Evolutionary conservation across 2,113 vertebrate species (phyloP).

Genomic region (Cercocebus atys): DNA sequence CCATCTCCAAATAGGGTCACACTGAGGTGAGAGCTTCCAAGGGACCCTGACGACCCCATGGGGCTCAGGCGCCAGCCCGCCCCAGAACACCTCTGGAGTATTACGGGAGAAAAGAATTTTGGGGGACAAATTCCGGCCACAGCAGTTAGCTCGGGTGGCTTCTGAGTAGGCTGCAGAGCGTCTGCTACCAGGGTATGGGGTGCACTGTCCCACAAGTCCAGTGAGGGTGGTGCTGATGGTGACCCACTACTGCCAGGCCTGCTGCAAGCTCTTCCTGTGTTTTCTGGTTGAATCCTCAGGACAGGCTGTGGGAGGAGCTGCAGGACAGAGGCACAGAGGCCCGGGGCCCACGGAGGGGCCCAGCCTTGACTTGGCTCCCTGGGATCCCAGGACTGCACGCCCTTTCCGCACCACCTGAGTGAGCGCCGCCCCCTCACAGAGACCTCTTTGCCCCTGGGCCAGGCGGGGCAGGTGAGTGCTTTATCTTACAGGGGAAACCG

Average conservation of each 20-base stretch:
- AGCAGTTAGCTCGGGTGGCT: not conserved
- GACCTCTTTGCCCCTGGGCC: not conserved
- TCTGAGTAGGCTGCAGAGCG: not conserved
- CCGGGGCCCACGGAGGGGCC: not conserved
- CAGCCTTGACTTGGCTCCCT: rapidly evolving
- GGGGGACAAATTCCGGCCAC: not conserved
- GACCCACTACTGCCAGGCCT: rapidly evolving
- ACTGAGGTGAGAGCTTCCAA: not conserved
- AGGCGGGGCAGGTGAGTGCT: not conserved
- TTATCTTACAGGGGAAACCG: not conserved
- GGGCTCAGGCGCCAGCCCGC: not conserved
- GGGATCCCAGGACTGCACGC: not conserved
- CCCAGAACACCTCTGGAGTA: not conserved
- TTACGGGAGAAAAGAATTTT: not conserved
- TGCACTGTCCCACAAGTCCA: too few relatives aligned
- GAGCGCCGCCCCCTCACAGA: too few relatives aligned
- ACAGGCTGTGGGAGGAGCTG: not conserved
- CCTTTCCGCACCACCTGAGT: not conserved
- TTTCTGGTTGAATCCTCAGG: not conserved
- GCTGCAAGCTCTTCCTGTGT: not conserved
- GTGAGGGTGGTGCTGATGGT: not conserved
- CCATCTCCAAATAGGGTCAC: not conserved
- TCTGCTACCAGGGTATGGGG: too few relatives aligned
- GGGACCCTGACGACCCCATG: not conserved
- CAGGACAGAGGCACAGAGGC: not conserved